Conservation (phyloP, 2,797 vertebrate genomes). For the Cottoperca gobio region DNA sequence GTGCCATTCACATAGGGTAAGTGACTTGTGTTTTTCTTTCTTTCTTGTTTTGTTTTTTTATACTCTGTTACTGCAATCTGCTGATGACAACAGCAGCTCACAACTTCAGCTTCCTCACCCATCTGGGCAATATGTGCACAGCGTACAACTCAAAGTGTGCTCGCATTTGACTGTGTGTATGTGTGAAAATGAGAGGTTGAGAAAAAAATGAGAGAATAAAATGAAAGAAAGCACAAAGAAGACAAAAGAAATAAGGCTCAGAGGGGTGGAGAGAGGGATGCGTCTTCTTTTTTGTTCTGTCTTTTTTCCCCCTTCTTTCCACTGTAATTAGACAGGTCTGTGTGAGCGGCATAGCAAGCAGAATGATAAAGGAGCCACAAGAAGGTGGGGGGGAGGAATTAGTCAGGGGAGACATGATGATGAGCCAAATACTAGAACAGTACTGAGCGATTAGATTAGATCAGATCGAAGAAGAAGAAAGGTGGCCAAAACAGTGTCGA, state of each 20-base stretch:
- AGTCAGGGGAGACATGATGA: slow-evolving; percentile 55
- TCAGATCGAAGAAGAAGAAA: slow-evolving; percentile 46
- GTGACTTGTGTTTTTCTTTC: slow-evolving; percentile 5
- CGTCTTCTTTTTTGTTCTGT: slow-evolving; percentile 56
- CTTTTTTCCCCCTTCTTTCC: slow-evolving; percentile 28
- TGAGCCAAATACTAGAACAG: slow-evolving; percentile 63
- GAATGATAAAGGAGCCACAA: slow-evolving; percentile 58
- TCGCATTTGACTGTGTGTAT: slow-evolving; percentile 32
- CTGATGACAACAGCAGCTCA: slow-evolving; percentile 69
- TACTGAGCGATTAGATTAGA: slow-evolving; percentile 55
- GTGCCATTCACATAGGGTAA: no score
- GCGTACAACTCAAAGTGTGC: slow-evolving; percentile 34
- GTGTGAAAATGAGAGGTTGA: slow-evolving; percentile 15
- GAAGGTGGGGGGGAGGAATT: slow-evolving; percentile 26
- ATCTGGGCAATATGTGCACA: slow-evolving; percentile 69
- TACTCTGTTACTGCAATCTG: slow-evolving; percentile 57
- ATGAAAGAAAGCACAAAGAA: slow-evolving; percentile 34
- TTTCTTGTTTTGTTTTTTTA: neutral
- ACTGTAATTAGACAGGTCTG: slow-evolving; percentile 77
- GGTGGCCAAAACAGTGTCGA: slow-evolving; percentile 46
- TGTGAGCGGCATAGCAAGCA: slow-evolving; percentile 76
- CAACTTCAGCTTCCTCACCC: slow-evolving; percentile 59
- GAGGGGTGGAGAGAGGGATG: slow-evolving; percentile 38
- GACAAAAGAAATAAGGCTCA: slow-evolving; percentile 21
- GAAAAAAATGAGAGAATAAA: slow-evolving; percentile 3